These are phyloP conservation scores for Myotis davidii DNA, from an alignment of 2,113 vertebrate genomes.

Conservation along the genomic window DNA sequence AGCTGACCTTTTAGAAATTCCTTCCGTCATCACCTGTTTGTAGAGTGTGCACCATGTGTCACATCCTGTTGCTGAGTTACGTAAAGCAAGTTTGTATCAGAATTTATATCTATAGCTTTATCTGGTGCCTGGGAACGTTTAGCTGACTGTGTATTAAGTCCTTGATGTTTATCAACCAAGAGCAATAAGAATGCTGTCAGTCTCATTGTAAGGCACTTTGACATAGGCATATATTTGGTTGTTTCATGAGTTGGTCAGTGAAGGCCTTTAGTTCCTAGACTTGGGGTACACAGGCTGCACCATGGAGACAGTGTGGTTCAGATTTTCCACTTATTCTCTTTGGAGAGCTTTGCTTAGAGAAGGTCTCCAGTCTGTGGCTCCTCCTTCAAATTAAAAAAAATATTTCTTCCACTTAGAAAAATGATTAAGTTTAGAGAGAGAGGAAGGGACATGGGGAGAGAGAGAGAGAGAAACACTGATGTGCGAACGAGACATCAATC, in stretches of 20 bases:
- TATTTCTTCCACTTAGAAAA: no score
- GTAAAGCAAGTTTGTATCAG: background rate
- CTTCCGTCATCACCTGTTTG: background rate
- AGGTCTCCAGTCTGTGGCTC: background rate
- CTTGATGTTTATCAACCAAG: background rate
- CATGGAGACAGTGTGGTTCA: rapidly evolving
- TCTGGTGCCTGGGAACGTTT: background rate
- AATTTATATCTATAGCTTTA: background rate
- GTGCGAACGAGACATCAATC: no score
- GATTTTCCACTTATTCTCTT: background rate
- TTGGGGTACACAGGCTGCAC: background rate
- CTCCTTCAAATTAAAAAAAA: background rate
- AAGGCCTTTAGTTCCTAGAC: background rate
- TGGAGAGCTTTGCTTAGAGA: background rate
- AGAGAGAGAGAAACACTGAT: no score
- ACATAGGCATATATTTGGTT: rapidly evolving
- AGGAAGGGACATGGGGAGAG: no score
- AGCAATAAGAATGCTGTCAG: rapidly evolving
- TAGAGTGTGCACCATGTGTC: background rate
- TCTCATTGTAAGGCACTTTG: no score
- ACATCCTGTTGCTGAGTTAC: background rate
- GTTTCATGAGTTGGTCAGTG: background rate
- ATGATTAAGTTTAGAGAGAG: no score
- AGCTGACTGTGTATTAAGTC: background rate
- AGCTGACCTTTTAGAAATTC: background rate